These are phyloP conservation scores for Archivesica marissinica DNA, from an alignment of 1,140 invertebrate genomes.

Conservation along the genomic window DNA sequence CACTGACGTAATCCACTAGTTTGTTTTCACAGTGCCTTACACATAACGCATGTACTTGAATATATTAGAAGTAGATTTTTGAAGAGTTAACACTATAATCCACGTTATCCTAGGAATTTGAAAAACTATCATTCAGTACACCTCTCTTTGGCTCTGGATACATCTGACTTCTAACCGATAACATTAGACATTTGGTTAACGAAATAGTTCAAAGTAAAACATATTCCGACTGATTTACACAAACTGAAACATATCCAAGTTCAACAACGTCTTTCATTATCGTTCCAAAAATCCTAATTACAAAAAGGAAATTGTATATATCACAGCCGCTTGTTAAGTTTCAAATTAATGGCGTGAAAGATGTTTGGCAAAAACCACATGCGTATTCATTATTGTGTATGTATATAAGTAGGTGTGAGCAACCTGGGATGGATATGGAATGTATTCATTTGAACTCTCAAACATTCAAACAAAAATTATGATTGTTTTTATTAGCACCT, in stretches of 20 bases:
- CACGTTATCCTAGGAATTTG: no score
- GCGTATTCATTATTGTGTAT: constrained; percentile 29
- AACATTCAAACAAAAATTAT: background rate
- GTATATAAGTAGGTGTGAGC: background rate
- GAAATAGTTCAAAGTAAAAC: no score
- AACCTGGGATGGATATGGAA: constrained; percentile 2
- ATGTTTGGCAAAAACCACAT: constrained; percentile 22
- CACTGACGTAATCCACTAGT: no score
- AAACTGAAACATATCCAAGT: background rate
- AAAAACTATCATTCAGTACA: no score
- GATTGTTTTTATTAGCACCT: background rate
- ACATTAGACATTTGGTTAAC: no score
- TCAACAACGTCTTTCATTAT: background rate
- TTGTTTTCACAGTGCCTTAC: no score
- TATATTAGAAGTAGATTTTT: no score
- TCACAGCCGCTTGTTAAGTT: constrained; percentile 18
- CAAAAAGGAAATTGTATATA: constrained; percentile 11
- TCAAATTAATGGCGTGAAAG: constrained; percentile 37
- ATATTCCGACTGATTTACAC: background rate
- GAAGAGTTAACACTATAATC: no score
- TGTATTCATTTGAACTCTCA: constrained; percentile 12
- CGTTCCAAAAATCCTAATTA: background rate
- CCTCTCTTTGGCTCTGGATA: no score
- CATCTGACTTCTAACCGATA: no score
- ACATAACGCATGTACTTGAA: no score